Evolutionary conservation across 2,888 invertebrate genomes (phyloP), one percentile per base, ranked within the genome.

Genomic region (Ornithoptera priamus): DNA sequence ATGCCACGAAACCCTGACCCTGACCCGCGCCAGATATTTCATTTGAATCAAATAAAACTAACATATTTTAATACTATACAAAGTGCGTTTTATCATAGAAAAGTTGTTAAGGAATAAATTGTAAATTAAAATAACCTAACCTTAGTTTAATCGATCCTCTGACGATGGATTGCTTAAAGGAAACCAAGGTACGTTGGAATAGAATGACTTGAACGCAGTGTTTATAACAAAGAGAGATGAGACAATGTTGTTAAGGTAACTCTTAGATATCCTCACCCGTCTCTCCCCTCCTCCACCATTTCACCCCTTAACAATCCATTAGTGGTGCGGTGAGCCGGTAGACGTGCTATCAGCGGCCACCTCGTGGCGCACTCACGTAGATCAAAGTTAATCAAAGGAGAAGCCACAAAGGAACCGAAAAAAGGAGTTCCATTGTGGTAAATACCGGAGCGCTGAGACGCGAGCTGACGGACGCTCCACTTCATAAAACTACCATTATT

Each of bases 351-450:
- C 70, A 56, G 22, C 75, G 76, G 65, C 57, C 59, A 73, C 75
- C 75, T 72, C 72, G 57, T 36, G 69, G 70, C 78, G 85, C 85
- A 89, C 89, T 89, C 87, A 87, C 89, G 89, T 88, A 92, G 86
- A 92, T 92, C 92, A 92, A 92, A 93, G 93, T 91, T 93, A 93
- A 93, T 93, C 92, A 92, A 88, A 91, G 87, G 84, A 83, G 81
- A 82, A 78, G 79, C 80, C 88, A 90, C 90, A 91, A 91, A 90
- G 88, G 53, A 84, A 87, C 84, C 86, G 82, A 85, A 90, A 90
- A 69, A 90, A 89, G 88, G 86, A 89, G 87, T 86, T 82, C 85
- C 83, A 85, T 88, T 88, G 89, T 88, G 84, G 83, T 74, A 85
- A 86, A 86, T 85, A 85, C 80, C 81, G 68, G 74, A 72, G 68